phyloP scores from a whole-genome alignment of 2,797 vertebrate genomes.

The Muscicapa comitata region DNA sequence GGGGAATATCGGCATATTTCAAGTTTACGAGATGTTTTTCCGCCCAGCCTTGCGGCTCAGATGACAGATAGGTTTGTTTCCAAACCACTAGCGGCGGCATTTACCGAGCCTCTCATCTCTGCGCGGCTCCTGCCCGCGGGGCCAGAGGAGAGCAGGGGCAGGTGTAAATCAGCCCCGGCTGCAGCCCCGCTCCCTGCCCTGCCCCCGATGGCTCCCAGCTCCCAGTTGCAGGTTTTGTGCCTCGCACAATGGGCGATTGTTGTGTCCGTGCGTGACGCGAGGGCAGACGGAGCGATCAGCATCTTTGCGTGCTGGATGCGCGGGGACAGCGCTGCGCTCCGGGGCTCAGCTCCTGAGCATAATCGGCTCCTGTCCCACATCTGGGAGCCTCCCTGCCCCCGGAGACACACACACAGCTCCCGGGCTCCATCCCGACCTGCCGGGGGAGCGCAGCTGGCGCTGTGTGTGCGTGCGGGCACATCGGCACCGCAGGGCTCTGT shows the following conservation, averaged over 20 bases:
- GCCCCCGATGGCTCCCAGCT: background rate
- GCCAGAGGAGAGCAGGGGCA: background rate
- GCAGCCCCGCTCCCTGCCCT: background rate
- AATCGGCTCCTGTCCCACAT: background rate
- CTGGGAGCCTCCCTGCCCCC: background rate
- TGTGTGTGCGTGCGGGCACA: background rate
- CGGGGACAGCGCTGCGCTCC: background rate
- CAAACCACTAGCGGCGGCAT: background rate
- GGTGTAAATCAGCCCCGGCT: background rate
- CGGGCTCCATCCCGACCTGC: background rate
- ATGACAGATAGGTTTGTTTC: background rate
- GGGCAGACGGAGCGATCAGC: background rate
- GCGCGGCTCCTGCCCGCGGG: accelerated
- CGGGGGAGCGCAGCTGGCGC: background rate
- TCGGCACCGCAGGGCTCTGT: background rate
- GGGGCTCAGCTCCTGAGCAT: background rate
- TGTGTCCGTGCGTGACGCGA: background rate
- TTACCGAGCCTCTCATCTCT: background rate
- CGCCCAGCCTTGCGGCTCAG: background rate
- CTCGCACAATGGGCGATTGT: background rate
- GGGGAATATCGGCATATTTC: background rate
- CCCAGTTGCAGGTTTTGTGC: background rate
- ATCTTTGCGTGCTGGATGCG: background rate
- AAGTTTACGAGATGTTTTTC: background rate
- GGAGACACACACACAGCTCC: background rate